Conservation (phyloP, 2,888 invertebrate genomes). For the Podotricha telesiphe region DNA sequence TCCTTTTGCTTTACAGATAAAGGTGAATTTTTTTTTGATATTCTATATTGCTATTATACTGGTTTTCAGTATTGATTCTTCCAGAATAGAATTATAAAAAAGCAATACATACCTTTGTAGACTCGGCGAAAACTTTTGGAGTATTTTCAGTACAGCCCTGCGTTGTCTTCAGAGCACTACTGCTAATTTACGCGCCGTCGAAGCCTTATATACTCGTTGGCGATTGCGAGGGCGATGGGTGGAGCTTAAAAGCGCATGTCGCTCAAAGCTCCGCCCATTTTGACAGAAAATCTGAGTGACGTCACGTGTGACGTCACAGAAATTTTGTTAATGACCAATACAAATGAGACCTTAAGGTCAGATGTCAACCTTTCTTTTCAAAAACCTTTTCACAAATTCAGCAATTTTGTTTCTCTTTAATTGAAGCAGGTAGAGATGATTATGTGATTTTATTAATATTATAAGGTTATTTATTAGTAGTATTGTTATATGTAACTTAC, state of each 20-base stretch:
- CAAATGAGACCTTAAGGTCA: constrained; percentile 21
- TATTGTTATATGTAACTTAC: no score
- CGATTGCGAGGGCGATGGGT: constrained; percentile 59
- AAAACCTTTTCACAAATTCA: neutral
- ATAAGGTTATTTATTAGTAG: no score
- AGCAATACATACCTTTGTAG: constrained; percentile 65
- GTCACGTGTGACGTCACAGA: constrained; percentile 58
- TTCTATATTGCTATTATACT: no score
- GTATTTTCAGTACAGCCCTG: constrained; percentile 51
- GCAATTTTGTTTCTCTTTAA: neutral
- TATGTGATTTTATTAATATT: no score
- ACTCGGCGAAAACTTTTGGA: constrained; percentile 70
- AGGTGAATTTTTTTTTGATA: no score
- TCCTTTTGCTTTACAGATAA: no score
- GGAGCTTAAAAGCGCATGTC: constrained; percentile 62
- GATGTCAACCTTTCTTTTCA: constrained; percentile 1
- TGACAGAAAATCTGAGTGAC: constrained; percentile 55
- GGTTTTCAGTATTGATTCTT: neutral
- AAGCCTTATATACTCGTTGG: constrained; percentile 65
- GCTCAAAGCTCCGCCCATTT: constrained; percentile 66
- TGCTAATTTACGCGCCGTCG: constrained; percentile 44
- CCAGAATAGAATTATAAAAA: neutral
- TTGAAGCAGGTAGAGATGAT: neutral
- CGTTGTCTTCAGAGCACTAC: constrained; percentile 50
- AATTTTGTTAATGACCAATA: constrained; percentile 40